Conservation (phyloP, 2,113 vertebrate genomes). For the Oncorhynchus clarkii region DNA sequence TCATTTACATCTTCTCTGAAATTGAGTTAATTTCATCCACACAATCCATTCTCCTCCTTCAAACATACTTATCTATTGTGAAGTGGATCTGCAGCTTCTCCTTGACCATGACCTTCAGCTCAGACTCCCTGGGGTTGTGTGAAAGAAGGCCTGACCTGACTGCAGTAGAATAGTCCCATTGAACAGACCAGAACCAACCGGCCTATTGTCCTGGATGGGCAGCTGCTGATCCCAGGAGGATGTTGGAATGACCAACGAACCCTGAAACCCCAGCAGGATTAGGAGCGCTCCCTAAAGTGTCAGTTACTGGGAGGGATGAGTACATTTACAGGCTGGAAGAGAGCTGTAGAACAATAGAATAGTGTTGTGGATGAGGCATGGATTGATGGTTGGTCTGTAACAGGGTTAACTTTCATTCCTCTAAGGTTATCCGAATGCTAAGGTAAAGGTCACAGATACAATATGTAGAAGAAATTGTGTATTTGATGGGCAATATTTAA, state of each 20-base stretch:
- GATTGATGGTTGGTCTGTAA: no score
- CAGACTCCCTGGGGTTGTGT: slow-evolving; percentile 38
- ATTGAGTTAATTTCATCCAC: not conserved
- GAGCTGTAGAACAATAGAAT: not conserved
- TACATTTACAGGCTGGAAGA: not conserved
- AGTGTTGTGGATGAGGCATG: not conserved
- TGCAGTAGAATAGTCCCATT: no score
- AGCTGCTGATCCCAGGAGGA: slow-evolving; percentile 59
- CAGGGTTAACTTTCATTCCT: not conserved
- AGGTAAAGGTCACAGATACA: not conserved
- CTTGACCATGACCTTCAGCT: slow-evolving; percentile 4
- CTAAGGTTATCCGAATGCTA: not conserved
- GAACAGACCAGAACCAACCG: slow-evolving; percentile 43
- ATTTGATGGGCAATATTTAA: not conserved
- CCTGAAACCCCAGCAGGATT: not conserved
- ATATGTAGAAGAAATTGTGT: not conserved
- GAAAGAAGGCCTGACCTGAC: slow-evolving; percentile 33
- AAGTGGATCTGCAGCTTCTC: not conserved
- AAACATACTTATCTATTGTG: not conserved
- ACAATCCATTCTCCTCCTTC: not conserved
- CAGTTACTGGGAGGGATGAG: not conserved
- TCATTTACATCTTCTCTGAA: not conserved
- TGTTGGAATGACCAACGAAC: slow-evolving; percentile 48
- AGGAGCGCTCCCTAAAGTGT: slow-evolving; percentile 1
- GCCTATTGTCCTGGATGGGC: slow-evolving; percentile 54